Evolutionary conservation across 2,113 vertebrate species (phyloP).

Genomic region (Heloderma charlesbogerti): DNA sequence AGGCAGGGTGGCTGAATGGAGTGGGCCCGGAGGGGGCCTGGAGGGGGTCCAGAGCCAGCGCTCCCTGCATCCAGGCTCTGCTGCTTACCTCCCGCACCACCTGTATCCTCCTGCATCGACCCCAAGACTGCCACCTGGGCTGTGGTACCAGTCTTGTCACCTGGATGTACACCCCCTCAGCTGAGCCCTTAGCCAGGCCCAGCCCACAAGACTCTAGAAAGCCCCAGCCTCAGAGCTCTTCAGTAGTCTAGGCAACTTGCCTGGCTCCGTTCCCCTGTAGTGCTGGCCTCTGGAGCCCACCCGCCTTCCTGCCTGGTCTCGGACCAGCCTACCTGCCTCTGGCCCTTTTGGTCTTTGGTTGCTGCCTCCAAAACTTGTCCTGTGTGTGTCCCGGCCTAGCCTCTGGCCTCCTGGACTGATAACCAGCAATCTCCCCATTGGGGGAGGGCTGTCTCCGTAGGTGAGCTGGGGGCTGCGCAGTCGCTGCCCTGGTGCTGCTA

Average conservation of each 20-base stretch:
- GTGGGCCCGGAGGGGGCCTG: too few species aligned
- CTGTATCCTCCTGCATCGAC: too few species aligned
- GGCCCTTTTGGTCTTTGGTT: background rate
- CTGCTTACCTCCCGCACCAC: too few species aligned
- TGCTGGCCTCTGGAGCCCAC: background rate
- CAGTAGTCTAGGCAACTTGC: background rate
- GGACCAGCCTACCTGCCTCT: background rate
- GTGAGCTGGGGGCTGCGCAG: too few species aligned
- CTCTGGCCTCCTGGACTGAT: background rate
- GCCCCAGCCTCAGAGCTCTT: background rate
- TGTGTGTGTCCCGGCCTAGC: background rate
- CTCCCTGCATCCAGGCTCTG: too few species aligned
- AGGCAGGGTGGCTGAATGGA: too few species aligned
- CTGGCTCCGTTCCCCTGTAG: background rate
- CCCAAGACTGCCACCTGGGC: background rate
- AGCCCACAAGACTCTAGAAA: background rate
- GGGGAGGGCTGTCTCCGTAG: too few species aligned
- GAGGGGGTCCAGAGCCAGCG: too few species aligned
- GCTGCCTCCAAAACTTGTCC: background rate
- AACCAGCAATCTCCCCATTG: too few species aligned
- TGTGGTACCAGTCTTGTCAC: too few species aligned
- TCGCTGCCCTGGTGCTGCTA: too few species aligned
- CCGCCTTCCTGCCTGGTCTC: background rate
- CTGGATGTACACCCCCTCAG: background rate
- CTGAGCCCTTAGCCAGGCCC: background rate